Evolutionary conservation across 1,140 invertebrate genomes (phyloP).

Genomic region (Bradynema listronoti): DNA sequence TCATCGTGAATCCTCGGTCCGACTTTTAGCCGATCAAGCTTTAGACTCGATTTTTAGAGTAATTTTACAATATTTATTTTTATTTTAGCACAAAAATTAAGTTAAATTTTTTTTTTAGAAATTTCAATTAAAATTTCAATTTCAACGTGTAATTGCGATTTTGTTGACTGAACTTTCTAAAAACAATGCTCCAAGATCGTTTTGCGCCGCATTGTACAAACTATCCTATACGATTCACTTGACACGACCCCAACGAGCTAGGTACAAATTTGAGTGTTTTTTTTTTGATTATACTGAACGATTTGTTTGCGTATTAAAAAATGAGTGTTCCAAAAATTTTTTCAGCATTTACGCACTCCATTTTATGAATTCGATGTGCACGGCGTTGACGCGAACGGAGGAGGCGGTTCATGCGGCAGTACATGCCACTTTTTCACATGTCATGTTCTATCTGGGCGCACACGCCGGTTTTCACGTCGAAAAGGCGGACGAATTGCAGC

Average conservation of each 20-base stretch:
- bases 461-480: slow-evolving; percentile 11
- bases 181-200: slow-evolving; percentile 5
- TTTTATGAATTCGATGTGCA: slow-evolving; percentile 12
- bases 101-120: slow-evolving; percentile 23
- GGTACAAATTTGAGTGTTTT: not conserved
- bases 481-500: slow-evolving; percentile 23
- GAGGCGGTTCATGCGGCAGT: slow-evolving; percentile 26
- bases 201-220: slow-evolving; percentile 25
- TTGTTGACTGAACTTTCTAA: slow-evolving; percentile 26
- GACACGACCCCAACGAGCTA: slow-evolving; percentile 16
- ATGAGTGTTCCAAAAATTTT: slow-evolving; percentile 3
- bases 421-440: slow-evolving; percentile 15
- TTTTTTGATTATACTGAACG: too few relatives aligned
- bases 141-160: slow-evolving; percentile 18
- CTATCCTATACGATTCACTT: slow-evolving; percentile 11
- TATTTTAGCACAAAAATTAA: slow-evolving; percentile 1
- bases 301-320: too few relatives aligned
- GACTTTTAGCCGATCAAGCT: slow-evolving; percentile 25
- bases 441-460: slow-evolving; percentile 16
- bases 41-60: slow-evolving; percentile 28
- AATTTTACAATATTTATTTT: not conserved
- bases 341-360: slow-evolving; percentile 21
- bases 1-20: slow-evolving; percentile 20
- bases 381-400: slow-evolving; percentile 12
- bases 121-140: slow-evolving; percentile 28